Base-by-base conservation (phyloP, 2,797 vertebrate genomes). In the Melopsittacus undulatus region DNA sequence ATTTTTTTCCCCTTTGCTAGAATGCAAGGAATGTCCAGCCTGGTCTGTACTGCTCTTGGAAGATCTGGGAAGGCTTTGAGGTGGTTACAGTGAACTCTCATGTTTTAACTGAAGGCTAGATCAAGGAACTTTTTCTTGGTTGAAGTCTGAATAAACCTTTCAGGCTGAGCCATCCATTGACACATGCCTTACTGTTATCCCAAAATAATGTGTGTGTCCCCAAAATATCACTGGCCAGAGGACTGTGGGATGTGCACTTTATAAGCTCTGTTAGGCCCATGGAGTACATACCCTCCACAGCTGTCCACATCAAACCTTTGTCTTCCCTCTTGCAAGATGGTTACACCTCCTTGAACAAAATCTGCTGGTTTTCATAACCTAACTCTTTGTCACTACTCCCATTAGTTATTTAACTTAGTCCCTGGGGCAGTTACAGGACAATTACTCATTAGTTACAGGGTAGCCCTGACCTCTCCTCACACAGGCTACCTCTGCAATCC, bases 51-150 rank as follows among this genome's bases (percentile, higher is more conserved):
- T 62, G 72, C 32, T 85, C 10, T 0, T 85, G 48, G 45, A 85
- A 43, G 68, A 85, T 92, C 78, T 64, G 48, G 29, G 57, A 51
- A 49, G 73, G 42, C 83, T 94, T 96, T 95, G 95, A 90, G 78
- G 75, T 93, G 75, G 75, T 95, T 89, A 16, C 46, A 42, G 48
- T 68, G 69, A 81, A 17, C 24, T 77, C n/a, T 32, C 4, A 2
- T 83, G 49, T 87, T 95, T 84, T 89, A 90, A 79, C 72, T 83
- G 90, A 80, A 81, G 45, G 29, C 73, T 88, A 79, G 70, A 82
- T 91, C 80, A 87, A 91, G 83, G 73, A 89, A 56, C 59, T 59
- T 88, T 54, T 78, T 81, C 38, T 46, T 87, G 57, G 49, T 75
- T 0, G 0, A 76, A 82, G 54, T 30, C 69, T 91, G 77, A 87